Conservation (phyloP, 2,113 vertebrate species). For the Sturnira hondurensis region DNA sequence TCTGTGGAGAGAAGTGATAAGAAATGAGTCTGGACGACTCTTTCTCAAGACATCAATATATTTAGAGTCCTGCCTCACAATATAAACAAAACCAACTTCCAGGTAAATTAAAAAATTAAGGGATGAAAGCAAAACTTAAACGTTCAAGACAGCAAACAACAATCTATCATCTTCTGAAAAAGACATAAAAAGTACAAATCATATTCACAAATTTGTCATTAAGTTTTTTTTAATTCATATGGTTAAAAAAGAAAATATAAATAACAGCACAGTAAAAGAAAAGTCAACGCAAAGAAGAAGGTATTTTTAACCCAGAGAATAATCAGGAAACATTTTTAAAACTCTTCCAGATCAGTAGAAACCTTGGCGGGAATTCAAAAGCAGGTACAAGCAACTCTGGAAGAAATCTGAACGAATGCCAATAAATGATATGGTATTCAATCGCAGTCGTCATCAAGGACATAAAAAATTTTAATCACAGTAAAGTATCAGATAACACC, state of each 20-base stretch:
- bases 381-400: neutral
- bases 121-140: neutral
- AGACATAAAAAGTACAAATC: neutral
- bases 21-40: neutral
- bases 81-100: conserved; percentile 10
- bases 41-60: neutral
- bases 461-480: neutral
- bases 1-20: neutral
- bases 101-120: neutral
- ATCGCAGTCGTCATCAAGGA: neutral
- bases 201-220: neutral
- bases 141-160: neutral
- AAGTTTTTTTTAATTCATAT: too few species aligned
- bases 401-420: conserved; percentile 11
- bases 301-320: neutral
- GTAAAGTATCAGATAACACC: neutral
- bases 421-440: neutral
- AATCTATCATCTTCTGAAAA: neutral
- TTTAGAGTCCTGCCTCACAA: neutral
- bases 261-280: neutral
- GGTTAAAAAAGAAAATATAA: neutral
- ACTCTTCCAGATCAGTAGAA: neutral
- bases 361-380: neutral
- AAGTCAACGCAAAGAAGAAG: neutral
- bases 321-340: neutral